Conservation (phyloP, 2,113 vertebrate species). For the Athene cunicularia region DNA sequence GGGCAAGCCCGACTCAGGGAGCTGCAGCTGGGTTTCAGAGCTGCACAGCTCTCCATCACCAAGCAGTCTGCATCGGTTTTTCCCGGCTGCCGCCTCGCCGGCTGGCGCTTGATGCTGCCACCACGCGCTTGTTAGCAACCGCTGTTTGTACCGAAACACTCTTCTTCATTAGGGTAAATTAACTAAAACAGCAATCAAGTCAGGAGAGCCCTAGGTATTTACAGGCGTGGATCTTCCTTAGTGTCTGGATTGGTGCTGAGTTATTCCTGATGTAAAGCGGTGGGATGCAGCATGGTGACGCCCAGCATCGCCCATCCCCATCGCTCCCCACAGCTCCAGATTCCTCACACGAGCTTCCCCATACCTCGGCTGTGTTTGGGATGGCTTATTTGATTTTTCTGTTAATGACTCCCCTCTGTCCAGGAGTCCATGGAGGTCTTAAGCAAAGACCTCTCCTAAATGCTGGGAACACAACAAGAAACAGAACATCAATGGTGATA, state of each 20-base stretch:
- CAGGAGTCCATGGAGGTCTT: background rate
- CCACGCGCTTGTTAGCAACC: background rate
- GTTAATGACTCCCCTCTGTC: background rate
- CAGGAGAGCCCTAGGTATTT: background rate
- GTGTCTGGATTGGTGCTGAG: background rate
- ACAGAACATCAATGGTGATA: background rate
- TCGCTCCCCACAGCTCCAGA: background rate
- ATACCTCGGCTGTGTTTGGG: background rate
- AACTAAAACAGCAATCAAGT: conserved; percentile 25
- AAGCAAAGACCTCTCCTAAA: background rate
- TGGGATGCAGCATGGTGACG: background rate
- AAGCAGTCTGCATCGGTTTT: background rate
- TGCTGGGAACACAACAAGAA: background rate
- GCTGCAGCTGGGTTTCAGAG: background rate
- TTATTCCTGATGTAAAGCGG: background rate
- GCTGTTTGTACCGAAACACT: conserved; percentile 52
- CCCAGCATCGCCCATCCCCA: fast-evolving
- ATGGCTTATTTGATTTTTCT: background rate
- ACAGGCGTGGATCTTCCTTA: background rate
- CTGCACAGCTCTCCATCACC: background rate
- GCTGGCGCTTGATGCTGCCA: background rate
- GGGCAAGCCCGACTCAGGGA: background rate
- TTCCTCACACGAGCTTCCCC: background rate
- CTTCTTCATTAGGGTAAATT: conserved; percentile 45
- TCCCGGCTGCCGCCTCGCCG: background rate